Conservation (phyloP, 2,113 vertebrate genomes). For the Sterrhoptilus dennistouni region DNA sequence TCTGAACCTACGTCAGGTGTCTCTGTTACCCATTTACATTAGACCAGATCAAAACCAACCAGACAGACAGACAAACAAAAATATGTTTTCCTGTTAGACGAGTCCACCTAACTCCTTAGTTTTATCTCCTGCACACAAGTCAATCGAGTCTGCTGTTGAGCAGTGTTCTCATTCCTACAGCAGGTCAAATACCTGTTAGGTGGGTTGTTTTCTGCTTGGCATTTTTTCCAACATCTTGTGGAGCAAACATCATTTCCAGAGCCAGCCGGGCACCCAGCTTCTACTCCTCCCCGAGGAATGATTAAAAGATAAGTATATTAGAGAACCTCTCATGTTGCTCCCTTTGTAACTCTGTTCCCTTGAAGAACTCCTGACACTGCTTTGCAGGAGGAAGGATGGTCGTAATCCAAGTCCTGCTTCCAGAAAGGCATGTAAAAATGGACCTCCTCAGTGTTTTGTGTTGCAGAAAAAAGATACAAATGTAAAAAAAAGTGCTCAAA, state of each 20-base stretch:
- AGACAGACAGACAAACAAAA: constrained; percentile 62
- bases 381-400: constrained; percentile 14
- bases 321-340: constrained; percentile 8
- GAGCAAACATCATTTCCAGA: constrained; percentile 22
- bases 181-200: constrained; percentile 60
- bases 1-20: constrained; percentile 54
- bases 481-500: constrained; percentile 72
- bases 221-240: constrained; percentile 57
- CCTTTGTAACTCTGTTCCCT: neutral
- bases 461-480: constrained; percentile 58
- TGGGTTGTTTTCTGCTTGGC: constrained; percentile 29
- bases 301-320: neutral
- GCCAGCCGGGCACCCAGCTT: neutral
- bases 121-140: constrained; percentile 49
- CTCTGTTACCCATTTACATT: constrained; percentile 59
- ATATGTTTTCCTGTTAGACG: constrained; percentile 33
- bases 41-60: constrained; percentile 58
- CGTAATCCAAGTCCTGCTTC: constrained; percentile 66
- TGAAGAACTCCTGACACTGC: constrained; percentile 44
- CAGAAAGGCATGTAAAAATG: constrained; percentile 75
- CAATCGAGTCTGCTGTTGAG: constrained; percentile 33
- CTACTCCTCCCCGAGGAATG: neutral
- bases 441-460: constrained; percentile 59
- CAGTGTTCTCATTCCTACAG: constrained; percentile 5
- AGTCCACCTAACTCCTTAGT: constrained; percentile 57